Base-by-base conservation (phyloP, 2,888 invertebrate genomes). In the Fabriciana adippe region DNA sequence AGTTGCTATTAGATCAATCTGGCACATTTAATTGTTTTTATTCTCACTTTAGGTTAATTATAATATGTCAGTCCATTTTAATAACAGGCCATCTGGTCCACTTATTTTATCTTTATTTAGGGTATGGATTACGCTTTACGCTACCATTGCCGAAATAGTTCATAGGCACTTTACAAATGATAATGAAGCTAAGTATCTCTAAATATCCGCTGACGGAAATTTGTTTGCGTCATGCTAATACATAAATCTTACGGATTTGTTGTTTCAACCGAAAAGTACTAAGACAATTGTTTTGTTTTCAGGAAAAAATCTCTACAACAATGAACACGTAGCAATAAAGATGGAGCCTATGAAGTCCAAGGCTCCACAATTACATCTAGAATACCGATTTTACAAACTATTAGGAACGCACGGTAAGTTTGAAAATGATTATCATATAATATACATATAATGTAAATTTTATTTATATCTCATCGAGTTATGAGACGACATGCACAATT, bases 311-410 rank as follows among this genome's bases (percentile, higher is more conserved):
- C 95, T 99, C 87, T 99, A 99, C 95, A 99, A 99, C 95, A 99
- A 99, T 95, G 99, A 99, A 94, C 99, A 99, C 95, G 99, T 99
- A 93, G 99, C 99, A 92, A 99, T 99, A 93, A 99, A 99, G 95
- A 96, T 99, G 98, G 99, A 99, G 95, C 98, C 99, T 84, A 99
- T 99, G 98, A 99, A 99, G 94, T 99, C 99, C 81, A 98, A 99
- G 95, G 99, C 99, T 87, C 99, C 99, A 75, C 99, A 99, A 94
- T 95, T 99, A 87, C 99, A 99, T 93, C 95, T 99, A 95, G 99
- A 99, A 94, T 99, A 99, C 95, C 96, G 99, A 94, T 99, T 99
- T 96, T 99, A 99, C 95, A 99, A 99, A 95, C 96, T 99, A 94
- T 95, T 99, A 94, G 99, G 99, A 93, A 96, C 97, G 92, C 97